Evolutionary conservation across 1,140 invertebrate genomes (phyloP).

Genomic region (Teleopsis dalmanni): DNA sequence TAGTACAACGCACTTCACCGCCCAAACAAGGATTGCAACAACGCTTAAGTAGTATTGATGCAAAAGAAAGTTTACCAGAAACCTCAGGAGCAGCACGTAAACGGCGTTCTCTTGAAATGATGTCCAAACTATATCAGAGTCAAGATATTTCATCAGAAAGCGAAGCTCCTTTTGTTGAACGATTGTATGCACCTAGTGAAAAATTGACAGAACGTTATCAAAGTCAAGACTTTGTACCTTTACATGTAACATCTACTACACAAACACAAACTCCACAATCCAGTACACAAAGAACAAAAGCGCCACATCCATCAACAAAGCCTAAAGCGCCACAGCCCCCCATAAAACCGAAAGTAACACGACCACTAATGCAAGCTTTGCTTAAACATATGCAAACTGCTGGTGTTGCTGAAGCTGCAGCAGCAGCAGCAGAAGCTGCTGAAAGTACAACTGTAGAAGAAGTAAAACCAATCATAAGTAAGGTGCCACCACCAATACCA

Average conservation of each 20-base stretch:
- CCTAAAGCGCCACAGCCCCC: slow-evolving; percentile 28
- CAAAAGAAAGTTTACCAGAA: slow-evolving; percentile 14
- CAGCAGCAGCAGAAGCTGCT: slow-evolving; percentile 27
- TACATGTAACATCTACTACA: slow-evolving; percentile 20
- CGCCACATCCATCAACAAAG: slow-evolving; percentile 14
- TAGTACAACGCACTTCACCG: slow-evolving; percentile 2
- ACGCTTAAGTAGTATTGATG: slow-evolving; percentile 9
- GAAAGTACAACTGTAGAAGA: slow-evolving; percentile 12
- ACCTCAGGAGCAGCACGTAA: slow-evolving; percentile 34
- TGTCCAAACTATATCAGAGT: slow-evolving; percentile 50
- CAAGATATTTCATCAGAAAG: slow-evolving; percentile 48
- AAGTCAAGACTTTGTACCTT: slow-evolving; percentile 52
- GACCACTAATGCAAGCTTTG: slow-evolving; percentile 37
- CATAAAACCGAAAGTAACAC: slow-evolving; percentile 33
- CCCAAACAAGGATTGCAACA: slow-evolving; percentile 12
- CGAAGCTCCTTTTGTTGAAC: slow-evolving; percentile 37
- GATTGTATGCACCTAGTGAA: slow-evolving; percentile 53
- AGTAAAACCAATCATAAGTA: background rate
- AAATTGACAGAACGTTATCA: slow-evolving; percentile 55
- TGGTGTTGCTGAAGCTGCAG: slow-evolving; percentile 30
- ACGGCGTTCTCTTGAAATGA: slow-evolving; percentile 37
- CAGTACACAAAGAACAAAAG: slow-evolving; percentile 11
- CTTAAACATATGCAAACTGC: slow-evolving; percentile 40
- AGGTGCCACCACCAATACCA: slow-evolving; percentile 5
- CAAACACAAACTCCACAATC: slow-evolving; percentile 25